phyloP scores from a whole-genome alignment of 2,797 vertebrate genomes.

The Clarias laeviceps region DNA sequence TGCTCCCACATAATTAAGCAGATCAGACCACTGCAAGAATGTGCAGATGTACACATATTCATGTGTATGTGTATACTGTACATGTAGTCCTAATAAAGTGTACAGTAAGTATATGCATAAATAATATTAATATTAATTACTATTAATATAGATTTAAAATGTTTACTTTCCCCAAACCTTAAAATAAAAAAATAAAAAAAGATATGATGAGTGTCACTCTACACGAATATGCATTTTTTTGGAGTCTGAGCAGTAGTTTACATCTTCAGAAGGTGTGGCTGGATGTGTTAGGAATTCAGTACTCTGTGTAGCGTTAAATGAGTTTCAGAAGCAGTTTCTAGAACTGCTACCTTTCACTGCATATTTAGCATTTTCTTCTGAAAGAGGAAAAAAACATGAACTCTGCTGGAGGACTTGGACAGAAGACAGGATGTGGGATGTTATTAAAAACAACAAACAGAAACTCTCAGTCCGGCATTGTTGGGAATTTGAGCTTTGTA shows the following conservation, averaged over 20 bases:
- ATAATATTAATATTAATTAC: no score
- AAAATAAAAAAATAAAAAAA: not conserved
- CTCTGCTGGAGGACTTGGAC: slow-evolving; percentile 1
- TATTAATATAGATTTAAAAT: not conserved
- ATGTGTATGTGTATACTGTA: no score
- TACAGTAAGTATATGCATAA: not conserved
- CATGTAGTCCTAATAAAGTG: not conserved
- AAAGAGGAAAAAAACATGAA: not conserved
- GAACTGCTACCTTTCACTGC: slow-evolving; percentile 7
- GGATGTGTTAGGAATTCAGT: slow-evolving; percentile 23
- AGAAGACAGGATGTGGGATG: slow-evolving; percentile 28
- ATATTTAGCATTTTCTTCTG: slow-evolving; percentile 8
- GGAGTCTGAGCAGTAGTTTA: not conserved
- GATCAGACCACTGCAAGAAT: not conserved
- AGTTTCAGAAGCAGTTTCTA: slow-evolving; percentile 14
- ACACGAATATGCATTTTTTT: not conserved
- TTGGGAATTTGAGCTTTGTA: slow-evolving; percentile 32
- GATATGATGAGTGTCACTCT: not conserved
- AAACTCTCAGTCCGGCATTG: slow-evolving; percentile 22
- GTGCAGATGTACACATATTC: not conserved
- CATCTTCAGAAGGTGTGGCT: slow-evolving; percentile 24
- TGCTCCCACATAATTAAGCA: not conserved
- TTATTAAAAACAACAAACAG: slow-evolving; percentile 50
- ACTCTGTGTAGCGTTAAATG: slow-evolving; percentile 6
- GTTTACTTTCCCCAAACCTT: not conserved